phyloP scores from a whole-genome alignment of 2,797 vertebrate species.

The Staurois parvus region DNA sequence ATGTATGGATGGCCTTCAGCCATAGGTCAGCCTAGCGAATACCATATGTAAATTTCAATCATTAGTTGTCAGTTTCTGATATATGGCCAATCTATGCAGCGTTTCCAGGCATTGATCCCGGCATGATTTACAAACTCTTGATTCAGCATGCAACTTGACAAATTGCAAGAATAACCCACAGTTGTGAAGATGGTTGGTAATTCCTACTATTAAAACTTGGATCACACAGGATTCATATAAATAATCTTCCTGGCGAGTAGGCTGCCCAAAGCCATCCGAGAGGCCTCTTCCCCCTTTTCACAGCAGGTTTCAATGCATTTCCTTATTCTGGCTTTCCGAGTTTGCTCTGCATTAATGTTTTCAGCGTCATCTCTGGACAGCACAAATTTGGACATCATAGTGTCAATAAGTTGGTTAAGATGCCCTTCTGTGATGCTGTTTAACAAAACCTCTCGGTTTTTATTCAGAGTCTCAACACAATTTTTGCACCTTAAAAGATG shows the following conservation, averaged over 20 bases:
- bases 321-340: background rate
- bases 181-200: background rate
- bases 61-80: no score
- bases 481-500: background rate
- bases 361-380: conserved; percentile 35
- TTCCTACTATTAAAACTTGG: background rate
- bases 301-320: conserved; percentile 31
- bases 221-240: background rate
- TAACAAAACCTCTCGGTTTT: conserved; percentile 18
- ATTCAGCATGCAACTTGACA: no score
- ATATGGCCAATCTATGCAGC: no score
- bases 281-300: conserved; percentile 37
- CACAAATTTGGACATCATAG: conserved; percentile 9
- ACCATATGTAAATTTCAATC: no score
- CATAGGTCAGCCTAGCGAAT: no score
- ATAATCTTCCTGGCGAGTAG: background rate
- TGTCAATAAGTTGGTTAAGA: conserved; percentile 40
- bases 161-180: no score
- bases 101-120: no score
- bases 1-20: no score
- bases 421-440: conserved; percentile 27
- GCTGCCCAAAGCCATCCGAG: background rate
- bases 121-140: no score
- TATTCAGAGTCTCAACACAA: conserved; percentile 1
- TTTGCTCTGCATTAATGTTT: conserved; percentile 16